These are phyloP conservation scores for Sterna hirundo DNA, from an alignment of 2,113 vertebrate species.

Conservation along the genomic window DNA sequence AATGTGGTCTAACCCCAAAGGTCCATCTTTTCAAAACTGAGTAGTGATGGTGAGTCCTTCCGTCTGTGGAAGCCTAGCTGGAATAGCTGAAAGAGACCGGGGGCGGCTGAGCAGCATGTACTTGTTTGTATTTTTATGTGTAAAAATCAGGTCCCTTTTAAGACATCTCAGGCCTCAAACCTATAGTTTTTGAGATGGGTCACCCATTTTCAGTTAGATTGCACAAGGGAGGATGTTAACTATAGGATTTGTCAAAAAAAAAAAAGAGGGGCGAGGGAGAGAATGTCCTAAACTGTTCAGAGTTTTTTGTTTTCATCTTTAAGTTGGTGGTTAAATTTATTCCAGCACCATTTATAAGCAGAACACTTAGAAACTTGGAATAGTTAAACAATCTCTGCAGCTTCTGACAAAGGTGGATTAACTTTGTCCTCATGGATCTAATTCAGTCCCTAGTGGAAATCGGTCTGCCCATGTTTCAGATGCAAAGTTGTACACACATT, in stretches of 20 bases:
- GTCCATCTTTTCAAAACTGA: neutral
- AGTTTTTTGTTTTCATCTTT: neutral
- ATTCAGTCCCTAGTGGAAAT: neutral
- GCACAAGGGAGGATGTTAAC: neutral
- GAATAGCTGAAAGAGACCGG: neutral
- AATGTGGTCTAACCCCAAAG: neutral
- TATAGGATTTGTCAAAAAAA: neutral
- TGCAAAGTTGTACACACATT: neutral
- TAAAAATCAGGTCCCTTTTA: neutral
- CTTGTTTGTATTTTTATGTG: neutral
- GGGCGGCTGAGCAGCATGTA: neutral
- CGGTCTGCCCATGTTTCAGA: neutral
- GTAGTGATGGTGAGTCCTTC: neutral
- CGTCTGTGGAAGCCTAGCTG: neutral
- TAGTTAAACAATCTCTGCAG: neutral
- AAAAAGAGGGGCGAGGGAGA: rapidly evolving
- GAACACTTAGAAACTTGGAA: neutral
- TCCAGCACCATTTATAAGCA: neutral
- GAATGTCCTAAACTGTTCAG: neutral
- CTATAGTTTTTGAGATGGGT: neutral
- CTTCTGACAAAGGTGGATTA: neutral
- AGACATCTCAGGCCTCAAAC: neutral
- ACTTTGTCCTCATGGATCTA: neutral
- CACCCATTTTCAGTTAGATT: neutral
- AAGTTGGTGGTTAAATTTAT: neutral